Base-by-base conservation (phyloP, 2,113 vertebrate genomes). In the Otis tarda region DNA sequence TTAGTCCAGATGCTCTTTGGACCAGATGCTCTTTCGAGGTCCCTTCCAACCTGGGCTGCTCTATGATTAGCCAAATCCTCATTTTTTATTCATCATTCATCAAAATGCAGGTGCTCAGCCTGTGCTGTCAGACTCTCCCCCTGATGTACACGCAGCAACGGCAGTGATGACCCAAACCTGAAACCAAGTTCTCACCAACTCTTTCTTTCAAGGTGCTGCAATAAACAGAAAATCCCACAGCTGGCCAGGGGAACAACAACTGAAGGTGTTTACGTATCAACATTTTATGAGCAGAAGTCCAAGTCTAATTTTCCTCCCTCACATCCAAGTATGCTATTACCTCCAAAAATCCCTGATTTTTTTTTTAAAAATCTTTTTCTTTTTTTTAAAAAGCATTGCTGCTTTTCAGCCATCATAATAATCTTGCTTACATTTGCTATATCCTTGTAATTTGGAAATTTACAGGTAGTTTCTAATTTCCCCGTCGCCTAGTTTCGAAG, bases 91-190 rank as follows among this genome's bases (percentile, higher is more conserved):
- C 11, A 28, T 52, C 5, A 3, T 55, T n/a, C 9, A 19, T 14
- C 12, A 14, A 64, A 83, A 12, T 1, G 3, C 31, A 83, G n/a
- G 16, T 1, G 3, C 11, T 68, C 33, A 6, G 5, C 3, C 28
- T 18, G 13, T 0, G 2, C 9, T 15, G 37, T 0, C 8, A 7
- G 25, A 64, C 11, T 28, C 52, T 60, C 21, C 4, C 12, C 15
- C 9, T 14, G 39, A 18, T 2, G 19, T 14, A 63, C 7, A 7
- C 0, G 1, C 0, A 55, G 65, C 14, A 31, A 28, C 1, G 5
- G 28, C 8, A 94, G 37, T 4, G 4, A 30, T 2, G 76, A 59
- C n/a, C 6, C 45, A 68, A 64, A 10, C 33, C 5, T 41, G 0
- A 60, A 86, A 16, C 25, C 25, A 69, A 87, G 13, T 9, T 49